Percentiles rank a stretch among this genome's conserved stretches.
Evolutionary conservation across 2,797 vertebrate genomes (phyloP).

Genomic region (Petrocephalus schoutedeni): DNA sequence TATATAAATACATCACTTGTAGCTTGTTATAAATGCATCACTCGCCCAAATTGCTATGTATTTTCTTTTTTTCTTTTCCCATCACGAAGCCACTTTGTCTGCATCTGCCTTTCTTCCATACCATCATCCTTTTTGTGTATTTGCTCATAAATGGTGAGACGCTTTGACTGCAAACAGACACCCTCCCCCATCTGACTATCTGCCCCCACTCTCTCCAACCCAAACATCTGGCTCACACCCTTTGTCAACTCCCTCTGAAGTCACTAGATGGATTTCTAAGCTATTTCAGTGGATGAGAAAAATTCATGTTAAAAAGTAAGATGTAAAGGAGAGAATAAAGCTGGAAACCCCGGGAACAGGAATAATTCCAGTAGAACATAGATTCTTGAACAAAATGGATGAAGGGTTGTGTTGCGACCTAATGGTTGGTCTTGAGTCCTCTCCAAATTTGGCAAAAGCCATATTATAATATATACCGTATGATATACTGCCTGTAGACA

Average conservation of each 20-base stretch:
- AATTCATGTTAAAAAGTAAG: constrained; percentile 24
- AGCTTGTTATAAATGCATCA: not conserved
- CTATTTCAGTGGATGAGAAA: constrained; percentile 42
- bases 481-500: not conserved
- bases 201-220: constrained; percentile 9
- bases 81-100: not conserved
- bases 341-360: not conserved
- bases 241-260: constrained; percentile 38
- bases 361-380: not conserved
- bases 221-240: constrained; percentile 82
- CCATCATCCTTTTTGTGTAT: not conserved
- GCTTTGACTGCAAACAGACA: constrained; percentile 83
- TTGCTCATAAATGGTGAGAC: constrained; percentile 30
- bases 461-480: not conserved
- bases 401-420: not conserved
- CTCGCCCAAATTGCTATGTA: not conserved
- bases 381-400: not conserved
- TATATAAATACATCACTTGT: not conserved
- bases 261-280: constrained; percentile 50
- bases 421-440: not conserved
- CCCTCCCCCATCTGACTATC: constrained; percentile 36
- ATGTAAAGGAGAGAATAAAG: constrained; percentile 1
- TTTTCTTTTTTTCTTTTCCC: not conserved
- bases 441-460: not conserved
- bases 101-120: not conserved